These are phyloP conservation scores for Amorpha juglandis DNA, from an alignment of 2,888 invertebrate species.

Conservation along the genomic window DNA sequence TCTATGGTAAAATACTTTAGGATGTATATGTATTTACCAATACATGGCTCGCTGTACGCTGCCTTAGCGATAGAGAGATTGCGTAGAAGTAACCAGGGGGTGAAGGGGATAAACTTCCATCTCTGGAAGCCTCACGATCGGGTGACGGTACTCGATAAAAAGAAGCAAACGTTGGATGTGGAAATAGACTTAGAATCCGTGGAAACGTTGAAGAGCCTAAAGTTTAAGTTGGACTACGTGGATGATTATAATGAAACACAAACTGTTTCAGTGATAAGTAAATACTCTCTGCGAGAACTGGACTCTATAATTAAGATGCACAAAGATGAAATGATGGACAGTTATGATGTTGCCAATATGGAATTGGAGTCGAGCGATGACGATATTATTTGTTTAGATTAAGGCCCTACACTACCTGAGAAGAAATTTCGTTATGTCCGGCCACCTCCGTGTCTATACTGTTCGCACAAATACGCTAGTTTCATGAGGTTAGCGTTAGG, in stretches of 20 bases:
- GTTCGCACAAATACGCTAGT: too few relatives aligned
- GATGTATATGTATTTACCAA: constrained; percentile 51
- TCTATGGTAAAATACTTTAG: constrained; percentile 53
- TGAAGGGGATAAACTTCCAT: constrained; percentile 64
- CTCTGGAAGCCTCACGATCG: constrained; percentile 57
- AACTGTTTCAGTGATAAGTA: constrained; percentile 46
- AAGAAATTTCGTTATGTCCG: too few relatives aligned
- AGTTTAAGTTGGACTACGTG: constrained; percentile 60
- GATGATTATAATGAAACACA: constrained; percentile 38
- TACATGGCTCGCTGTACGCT: constrained; percentile 34
- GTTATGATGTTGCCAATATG: constrained; percentile 71
- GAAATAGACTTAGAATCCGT: constrained; percentile 69
- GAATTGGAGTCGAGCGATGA: constrained; percentile 64
- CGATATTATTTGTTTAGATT: constrained; percentile 48
- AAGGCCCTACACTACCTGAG: constrained; percentile 20
- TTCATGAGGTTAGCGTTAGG: too few relatives aligned
- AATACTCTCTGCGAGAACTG: constrained; percentile 48
- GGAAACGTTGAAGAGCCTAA: constrained; percentile 56
- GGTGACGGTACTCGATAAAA: constrained; percentile 25
- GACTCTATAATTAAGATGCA: constrained; percentile 53
- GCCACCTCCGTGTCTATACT: too few relatives aligned
- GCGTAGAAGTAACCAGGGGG: constrained; percentile 62
- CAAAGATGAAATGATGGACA: constrained; percentile 62
- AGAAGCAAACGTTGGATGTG: constrained; percentile 42
- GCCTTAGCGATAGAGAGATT: constrained; percentile 51